Percentiles rank a stretch among this genome's conserved stretches.
These are phyloP conservation scores for Ectemnius cavifrons DNA, from an alignment of 2,888 invertebrate species.

Conservation along the genomic window DNA sequence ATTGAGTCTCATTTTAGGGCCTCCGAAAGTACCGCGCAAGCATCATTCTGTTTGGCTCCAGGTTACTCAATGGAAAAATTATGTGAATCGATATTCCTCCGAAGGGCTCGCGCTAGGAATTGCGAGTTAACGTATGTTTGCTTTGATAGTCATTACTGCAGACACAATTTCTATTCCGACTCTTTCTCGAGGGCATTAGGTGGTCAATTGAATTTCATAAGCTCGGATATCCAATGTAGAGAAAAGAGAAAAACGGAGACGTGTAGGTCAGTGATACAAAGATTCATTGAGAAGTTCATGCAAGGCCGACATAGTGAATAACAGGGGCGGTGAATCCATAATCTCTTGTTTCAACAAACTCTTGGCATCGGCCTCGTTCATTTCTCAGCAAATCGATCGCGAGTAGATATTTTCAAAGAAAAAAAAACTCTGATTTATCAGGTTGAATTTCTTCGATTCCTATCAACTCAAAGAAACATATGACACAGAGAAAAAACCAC, in stretches of 20 bases:
- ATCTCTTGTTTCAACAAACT: slow-evolving; percentile 8
- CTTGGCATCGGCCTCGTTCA: background rate
- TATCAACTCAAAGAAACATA: background rate
- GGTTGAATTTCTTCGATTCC: background rate
- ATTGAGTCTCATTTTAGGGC: no score
- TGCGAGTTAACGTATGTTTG: background rate
- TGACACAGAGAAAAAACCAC: background rate
- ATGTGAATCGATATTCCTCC: background rate
- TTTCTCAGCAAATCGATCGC: background rate
- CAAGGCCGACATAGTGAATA: background rate
- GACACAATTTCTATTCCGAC: background rate
- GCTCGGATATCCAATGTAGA: background rate
- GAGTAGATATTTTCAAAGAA: background rate
- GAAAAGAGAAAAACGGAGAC: background rate
- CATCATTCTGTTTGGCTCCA: background rate
- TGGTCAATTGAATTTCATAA: no score
- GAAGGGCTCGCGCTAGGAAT: background rate
- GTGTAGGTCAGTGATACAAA: background rate
- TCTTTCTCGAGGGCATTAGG: background rate
- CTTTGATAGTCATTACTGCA: background rate
- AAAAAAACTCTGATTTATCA: background rate
- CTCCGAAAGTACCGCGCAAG: no score
- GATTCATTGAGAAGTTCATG: slow-evolving; percentile 1
- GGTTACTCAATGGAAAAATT: background rate
- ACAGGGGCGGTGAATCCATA: background rate